Percentiles rank a stretch among this genome's conserved stretches.
Evolutionary conservation across 1,140 invertebrate genomes (phyloP).

Genomic region (Lordiphosa mommai): DNA sequence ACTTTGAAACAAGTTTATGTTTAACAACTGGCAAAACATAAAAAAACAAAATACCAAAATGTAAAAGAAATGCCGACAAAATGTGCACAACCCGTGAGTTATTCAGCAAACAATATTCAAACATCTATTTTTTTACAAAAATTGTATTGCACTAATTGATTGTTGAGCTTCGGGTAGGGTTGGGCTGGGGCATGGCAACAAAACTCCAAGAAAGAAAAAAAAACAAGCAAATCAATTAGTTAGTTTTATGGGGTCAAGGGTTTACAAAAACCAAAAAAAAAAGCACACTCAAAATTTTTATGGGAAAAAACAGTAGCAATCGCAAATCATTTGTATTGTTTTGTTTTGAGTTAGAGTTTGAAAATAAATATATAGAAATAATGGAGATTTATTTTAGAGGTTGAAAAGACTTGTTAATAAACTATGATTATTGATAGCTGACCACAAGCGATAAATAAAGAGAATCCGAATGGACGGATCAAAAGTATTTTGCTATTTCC

Average conservation of each 20-base stretch:
- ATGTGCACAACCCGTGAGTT: conserved; percentile 5
- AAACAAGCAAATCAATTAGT: conserved; percentile 43
- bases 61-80: conserved; percentile 48
- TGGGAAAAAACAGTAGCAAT: conserved; percentile 16
- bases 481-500: no score
- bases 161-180: conserved; percentile 21
- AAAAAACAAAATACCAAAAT: conserved; percentile 1
- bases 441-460: no score
- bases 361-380: conserved; percentile 20
- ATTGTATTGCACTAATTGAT: conserved; percentile 52
- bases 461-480: no score
- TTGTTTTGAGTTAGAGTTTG: conserved; percentile 14
- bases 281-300: background rate
- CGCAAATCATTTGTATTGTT: conserved; percentile 1
- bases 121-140: conserved; percentile 13
- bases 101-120: conserved; percentile 1
- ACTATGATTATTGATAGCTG: no score
- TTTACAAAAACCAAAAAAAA: conserved; percentile 9
- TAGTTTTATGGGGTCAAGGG: conserved; percentile 50
- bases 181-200: background rate
- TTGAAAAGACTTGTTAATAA: no score
- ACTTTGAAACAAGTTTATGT: conserved; percentile 1
- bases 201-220: background rate
- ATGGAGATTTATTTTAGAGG: background rate
- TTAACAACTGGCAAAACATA: conserved; percentile 4